Conservation (phyloP, 2,888 invertebrate genomes). For the Agrotis clavis region DNA sequence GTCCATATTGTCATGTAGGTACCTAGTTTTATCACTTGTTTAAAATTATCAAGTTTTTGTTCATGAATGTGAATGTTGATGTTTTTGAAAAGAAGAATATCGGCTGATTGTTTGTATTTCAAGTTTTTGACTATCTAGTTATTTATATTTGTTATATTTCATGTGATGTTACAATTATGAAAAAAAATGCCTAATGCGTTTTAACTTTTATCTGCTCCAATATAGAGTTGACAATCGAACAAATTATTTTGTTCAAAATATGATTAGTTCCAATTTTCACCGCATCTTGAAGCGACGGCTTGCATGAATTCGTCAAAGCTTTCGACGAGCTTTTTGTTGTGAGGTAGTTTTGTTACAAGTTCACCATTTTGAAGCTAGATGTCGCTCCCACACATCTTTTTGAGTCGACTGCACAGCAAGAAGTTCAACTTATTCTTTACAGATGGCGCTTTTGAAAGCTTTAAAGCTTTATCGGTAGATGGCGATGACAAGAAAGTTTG, state of each 20-base stretch:
- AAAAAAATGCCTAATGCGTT: background rate
- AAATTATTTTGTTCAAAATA: background rate
- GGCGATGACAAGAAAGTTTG: conserved; percentile 8
- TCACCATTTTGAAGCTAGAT: conserved; percentile 7
- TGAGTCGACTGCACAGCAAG: background rate
- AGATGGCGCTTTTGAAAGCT: conserved; percentile 35
- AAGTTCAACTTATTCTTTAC: conserved; percentile 1
- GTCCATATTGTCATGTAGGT: conserved; percentile 16
- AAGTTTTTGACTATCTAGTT: no score
- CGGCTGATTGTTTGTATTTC: background rate
- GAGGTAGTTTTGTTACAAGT: conserved; percentile 3
- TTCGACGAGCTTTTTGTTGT: background rate
- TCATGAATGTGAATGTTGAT: no score
- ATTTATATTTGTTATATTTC: no score
- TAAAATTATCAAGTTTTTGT: background rate
- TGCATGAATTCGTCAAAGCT: background rate
- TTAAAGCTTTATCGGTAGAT: conserved; percentile 7
- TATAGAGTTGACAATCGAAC: background rate
- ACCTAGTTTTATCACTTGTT: background rate
- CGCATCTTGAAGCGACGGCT: background rate
- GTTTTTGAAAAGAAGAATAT: background rate
- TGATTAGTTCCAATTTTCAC: conserved; percentile 18
- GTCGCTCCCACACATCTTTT: conserved; percentile 20
- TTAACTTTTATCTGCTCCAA: accelerated
- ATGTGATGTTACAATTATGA: background rate